Percentiles rank a stretch among this genome's conserved stretches.
Conservation (phyloP, 2,888 invertebrate genomes). For the Oscheius onirici region DNA sequence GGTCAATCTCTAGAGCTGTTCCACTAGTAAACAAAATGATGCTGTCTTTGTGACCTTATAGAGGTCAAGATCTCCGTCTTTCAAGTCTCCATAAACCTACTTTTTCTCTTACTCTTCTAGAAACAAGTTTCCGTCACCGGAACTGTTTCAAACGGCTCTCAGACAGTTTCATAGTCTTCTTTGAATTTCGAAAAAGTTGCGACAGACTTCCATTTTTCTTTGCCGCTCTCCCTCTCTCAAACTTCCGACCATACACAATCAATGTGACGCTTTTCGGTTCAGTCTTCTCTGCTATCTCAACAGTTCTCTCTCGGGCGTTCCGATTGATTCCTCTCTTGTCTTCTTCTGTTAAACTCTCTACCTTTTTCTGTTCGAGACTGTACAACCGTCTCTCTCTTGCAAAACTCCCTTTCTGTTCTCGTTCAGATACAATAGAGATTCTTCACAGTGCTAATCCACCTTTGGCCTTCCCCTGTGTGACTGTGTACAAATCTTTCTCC, state of each 20-base stretch:
- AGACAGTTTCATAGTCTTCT: not conserved
- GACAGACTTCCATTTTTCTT: slow-evolving; percentile 4
- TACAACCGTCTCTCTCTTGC: not conserved
- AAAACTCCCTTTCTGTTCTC: not conserved
- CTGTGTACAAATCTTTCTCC: not conserved
- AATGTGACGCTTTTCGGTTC: slow-evolving; percentile 26
- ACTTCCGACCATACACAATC: slow-evolving; percentile 23
- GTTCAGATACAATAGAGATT: not conserved
- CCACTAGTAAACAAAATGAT: too few species aligned
- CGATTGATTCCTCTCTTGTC: slow-evolving; percentile 22
- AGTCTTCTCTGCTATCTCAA: too few species aligned
- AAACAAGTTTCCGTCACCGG: not conserved
- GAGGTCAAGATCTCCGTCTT: not conserved
- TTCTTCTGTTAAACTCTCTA: not conserved
- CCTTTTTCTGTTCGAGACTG: not conserved
- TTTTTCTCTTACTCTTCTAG: not conserved
- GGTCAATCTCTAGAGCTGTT: too few species aligned
- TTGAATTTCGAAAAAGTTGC: slow-evolving; percentile 6
- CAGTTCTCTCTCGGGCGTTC: slow-evolving; percentile 20
- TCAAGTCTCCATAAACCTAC: not conserved
- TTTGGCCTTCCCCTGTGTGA: not conserved
- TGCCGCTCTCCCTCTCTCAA: too few species aligned
- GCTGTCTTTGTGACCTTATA: not conserved
- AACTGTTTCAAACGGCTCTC: too few species aligned
- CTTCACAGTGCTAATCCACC: not conserved